These are phyloP conservation scores for Ophonus ardosiacus DNA, from an alignment of 2,888 invertebrate genomes.

Conservation along the genomic window DNA sequence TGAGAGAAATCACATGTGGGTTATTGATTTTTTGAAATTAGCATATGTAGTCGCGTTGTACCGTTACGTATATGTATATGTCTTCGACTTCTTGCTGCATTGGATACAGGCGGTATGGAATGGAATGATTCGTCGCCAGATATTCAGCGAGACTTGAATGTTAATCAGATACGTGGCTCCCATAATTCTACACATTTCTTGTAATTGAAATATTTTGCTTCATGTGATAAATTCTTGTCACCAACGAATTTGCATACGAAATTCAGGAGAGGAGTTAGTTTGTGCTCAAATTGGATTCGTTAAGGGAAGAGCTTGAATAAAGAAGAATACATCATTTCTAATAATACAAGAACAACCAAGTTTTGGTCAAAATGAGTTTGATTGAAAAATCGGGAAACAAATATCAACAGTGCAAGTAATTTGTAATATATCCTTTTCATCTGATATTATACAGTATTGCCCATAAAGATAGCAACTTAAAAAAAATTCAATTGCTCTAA, in stretches of 20 bases:
- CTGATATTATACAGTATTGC: too few relatives aligned
- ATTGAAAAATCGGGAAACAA: too few relatives aligned
- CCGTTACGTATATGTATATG: not conserved
- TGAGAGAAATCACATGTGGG: not conserved
- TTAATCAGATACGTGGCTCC: slow-evolving; percentile 26
- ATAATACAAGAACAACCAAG: too few relatives aligned
- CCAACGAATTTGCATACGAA: not conserved
- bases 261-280: not conserved
- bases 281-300: not conserved
- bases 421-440: not conserved
- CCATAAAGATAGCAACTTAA: too few relatives aligned
- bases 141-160: slow-evolving; percentile 19
- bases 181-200: slow-evolving; percentile 27
- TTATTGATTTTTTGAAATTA: slow-evolving; percentile 43
- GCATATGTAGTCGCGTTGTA: not conserved
- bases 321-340: too few relatives aligned
- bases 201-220: slow-evolving; percentile 20
- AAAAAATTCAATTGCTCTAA: too few relatives aligned
- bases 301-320: too few relatives aligned
- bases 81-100: slow-evolving; percentile 24
- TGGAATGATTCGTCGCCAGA: slow-evolving; percentile 20
- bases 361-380: too few relatives aligned
- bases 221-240: slow-evolving; percentile 11
- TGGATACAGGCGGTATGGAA: not conserved
- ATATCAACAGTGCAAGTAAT: not conserved